These are phyloP conservation scores for Xyrauchen texanus DNA, from an alignment of 2,113 vertebrate species.

Conservation along the genomic window DNA sequence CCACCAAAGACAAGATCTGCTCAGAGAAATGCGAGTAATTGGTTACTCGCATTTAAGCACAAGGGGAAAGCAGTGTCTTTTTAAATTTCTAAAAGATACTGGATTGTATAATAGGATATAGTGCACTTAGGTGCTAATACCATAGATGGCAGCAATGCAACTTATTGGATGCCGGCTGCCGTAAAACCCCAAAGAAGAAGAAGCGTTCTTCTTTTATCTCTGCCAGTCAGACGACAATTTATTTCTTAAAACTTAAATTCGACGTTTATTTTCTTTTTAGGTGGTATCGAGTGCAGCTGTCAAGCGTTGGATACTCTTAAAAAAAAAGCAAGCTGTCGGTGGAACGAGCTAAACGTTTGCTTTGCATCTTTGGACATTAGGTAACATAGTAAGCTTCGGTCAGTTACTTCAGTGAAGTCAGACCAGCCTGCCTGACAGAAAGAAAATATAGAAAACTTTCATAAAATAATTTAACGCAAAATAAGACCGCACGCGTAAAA, in stretches of 20 bases:
- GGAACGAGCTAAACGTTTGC: slow-evolving; percentile 34
- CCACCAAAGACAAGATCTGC: no score
- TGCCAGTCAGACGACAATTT: background rate
- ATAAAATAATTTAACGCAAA: background rate
- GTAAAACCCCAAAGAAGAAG: no score
- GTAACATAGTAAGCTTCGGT: background rate
- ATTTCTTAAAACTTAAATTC: no score
- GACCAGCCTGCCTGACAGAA: slow-evolving; percentile 1
- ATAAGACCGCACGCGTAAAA: background rate
- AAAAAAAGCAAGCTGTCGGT: slow-evolving; percentile 27
- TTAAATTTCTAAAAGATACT: no score
- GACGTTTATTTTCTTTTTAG: background rate
- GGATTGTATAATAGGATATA: no score
- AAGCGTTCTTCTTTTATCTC: background rate
- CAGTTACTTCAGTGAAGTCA: slow-evolving; percentile 19
- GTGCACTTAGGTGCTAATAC: no score
- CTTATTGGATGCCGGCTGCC: no score
- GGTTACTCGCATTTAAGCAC: no score
- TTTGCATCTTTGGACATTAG: background rate
- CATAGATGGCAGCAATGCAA: no score
- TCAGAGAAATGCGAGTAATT: no score
- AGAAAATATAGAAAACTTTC: background rate
- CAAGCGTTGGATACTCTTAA: background rate
- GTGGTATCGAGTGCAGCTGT: background rate
- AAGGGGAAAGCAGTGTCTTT: no score